Evolutionary conservation across 2,797 vertebrate species (phyloP).

Genomic region (Anisognathus igniventris): DNA sequence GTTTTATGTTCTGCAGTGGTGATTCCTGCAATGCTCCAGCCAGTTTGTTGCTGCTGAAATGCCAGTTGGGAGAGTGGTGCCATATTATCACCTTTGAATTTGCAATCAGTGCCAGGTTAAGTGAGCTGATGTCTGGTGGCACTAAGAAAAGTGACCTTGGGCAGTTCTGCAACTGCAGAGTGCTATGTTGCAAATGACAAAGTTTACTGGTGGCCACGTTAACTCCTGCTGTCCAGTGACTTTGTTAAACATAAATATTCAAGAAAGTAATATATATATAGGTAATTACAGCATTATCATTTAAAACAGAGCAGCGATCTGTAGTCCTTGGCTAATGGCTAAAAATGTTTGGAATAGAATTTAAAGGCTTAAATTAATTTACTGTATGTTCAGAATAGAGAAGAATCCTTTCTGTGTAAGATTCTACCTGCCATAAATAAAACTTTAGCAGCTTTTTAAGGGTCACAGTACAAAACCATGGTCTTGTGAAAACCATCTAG

Average conservation of each 20-base stretch:
- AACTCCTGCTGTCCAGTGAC: slow-evolving; percentile 23
- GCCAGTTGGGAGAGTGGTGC: neutral
- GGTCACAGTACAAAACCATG: neutral
- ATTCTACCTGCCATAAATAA: neutral
- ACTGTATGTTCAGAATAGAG: neutral
- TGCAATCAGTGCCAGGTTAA: slow-evolving; percentile 42
- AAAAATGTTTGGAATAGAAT: neutral
- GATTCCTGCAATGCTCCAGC: neutral
- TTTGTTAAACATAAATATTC: neutral
- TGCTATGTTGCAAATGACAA: slow-evolving; percentile 8
- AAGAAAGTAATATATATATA: neutral
- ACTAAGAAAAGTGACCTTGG: slow-evolving; percentile 51
- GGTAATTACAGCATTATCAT: neutral
- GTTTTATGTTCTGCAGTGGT: neutral
- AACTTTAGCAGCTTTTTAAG: neutral
- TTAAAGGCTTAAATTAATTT: neutral
- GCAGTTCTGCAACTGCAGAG: slow-evolving; percentile 4
- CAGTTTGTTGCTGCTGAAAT: neutral
- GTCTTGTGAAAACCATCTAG: neutral
- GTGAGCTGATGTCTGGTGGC: slow-evolving; percentile 30
- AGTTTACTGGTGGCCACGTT: neutral
- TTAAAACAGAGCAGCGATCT: neutral
- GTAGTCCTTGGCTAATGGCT: neutral
- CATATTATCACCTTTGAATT: slow-evolving; percentile 39
- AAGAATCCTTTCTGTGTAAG: neutral